Evolutionary conservation across 1,140 invertebrate genomes (phyloP).

Genomic region (Megathymus violae): DNA sequence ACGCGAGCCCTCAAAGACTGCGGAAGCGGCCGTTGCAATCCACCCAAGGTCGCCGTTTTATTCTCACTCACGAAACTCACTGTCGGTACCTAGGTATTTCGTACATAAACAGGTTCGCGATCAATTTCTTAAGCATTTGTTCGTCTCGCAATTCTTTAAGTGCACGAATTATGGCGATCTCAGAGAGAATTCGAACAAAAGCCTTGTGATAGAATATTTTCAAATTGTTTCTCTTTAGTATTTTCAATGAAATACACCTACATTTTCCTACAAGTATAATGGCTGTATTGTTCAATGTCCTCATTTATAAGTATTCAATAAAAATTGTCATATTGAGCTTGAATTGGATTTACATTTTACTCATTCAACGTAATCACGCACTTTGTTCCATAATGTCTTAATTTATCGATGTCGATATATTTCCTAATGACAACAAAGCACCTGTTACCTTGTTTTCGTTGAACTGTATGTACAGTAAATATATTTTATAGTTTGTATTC

Average conservation of each 20-base stretch:
- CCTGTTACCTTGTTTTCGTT: too few species aligned
- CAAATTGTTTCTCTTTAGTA: constrained; percentile 58
- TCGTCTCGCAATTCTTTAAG: constrained; percentile 64
- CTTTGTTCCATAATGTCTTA: neutral
- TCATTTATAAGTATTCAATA: constrained; percentile 30
- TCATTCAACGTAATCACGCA: neutral
- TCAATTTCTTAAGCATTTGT: constrained; percentile 52
- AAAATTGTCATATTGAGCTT: constrained; percentile 33
- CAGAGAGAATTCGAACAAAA: constrained; percentile 57
- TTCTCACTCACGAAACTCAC: constrained; percentile 40
- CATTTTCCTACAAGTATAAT: constrained; percentile 50
- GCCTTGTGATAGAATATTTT: constrained; percentile 59
- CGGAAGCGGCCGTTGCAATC: constrained; percentile 53
- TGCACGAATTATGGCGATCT: constrained; percentile 60
- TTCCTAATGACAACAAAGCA: neutral
- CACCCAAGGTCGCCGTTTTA: constrained; percentile 56
- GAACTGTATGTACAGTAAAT: too few species aligned
- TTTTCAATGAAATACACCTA: constrained; percentile 43
- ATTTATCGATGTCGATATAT: constrained; percentile 21
- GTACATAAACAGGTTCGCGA: constrained; percentile 48
- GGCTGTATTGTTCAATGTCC: constrained; percentile 47
- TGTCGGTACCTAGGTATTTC: constrained; percentile 37
- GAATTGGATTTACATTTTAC: constrained; percentile 7
- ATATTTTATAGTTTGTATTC: too few species aligned
- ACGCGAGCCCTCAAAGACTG: constrained; percentile 41